Percentiles rank a stretch among this genome's conserved stretches.
Conservation (phyloP, 2,797 vertebrate genomes). For the Spinibarbus caldwelli region DNA sequence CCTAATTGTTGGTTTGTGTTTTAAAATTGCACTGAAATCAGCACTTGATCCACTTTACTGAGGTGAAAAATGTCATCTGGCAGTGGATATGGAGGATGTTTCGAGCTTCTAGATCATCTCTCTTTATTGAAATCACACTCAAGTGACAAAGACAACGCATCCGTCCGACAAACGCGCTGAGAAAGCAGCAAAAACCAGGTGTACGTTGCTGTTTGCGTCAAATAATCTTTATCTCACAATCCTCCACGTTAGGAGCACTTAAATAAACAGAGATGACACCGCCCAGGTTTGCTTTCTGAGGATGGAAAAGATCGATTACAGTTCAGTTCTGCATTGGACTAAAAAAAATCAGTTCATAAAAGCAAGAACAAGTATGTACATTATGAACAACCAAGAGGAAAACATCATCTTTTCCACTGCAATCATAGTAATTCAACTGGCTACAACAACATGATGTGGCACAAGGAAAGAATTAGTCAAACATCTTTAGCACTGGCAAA, state of each 20-base stretch:
- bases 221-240: constrained; percentile 49
- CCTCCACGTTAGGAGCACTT: constrained; percentile 29
- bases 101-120: constrained; percentile 19
- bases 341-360: constrained; percentile 50
- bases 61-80: constrained; percentile 72
- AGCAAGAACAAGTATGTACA: constrained; percentile 38
- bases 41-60: constrained; percentile 65
- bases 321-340: constrained; percentile 37
- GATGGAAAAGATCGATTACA: constrained; percentile 39
- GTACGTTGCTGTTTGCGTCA: constrained; percentile 22
- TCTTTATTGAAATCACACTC: constrained; percentile 45
- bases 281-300: constrained; percentile 27
- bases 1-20: not conserved
- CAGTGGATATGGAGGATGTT: not conserved
- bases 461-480: constrained; percentile 26
- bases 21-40: not conserved
- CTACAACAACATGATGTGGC: constrained; percentile 22
- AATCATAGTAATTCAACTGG: constrained; percentile 14
- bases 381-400: constrained; percentile 44
- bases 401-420: constrained; percentile 40
- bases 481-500: constrained; percentile 32
- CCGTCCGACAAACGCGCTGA: not conserved
- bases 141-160: constrained; percentile 24
- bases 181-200: constrained; percentile 25
- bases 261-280: constrained; percentile 34